A percentile compares a stretch with the other conserved stretches of the same genome.
These are phyloP conservation scores for Gerris buenoi DNA, from an alignment of 1,140 invertebrate genomes.

Conservation along the genomic window DNA sequence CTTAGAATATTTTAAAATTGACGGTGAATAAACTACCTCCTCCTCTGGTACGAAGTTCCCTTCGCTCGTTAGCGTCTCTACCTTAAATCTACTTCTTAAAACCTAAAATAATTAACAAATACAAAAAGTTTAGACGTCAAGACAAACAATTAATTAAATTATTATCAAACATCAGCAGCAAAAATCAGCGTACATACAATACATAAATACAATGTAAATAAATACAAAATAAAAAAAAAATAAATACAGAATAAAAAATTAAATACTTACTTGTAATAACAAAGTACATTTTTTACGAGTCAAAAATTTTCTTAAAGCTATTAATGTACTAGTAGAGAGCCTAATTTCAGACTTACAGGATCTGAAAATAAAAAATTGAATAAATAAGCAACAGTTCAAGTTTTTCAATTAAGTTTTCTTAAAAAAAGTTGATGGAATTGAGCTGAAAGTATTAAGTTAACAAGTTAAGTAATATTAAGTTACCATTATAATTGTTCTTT, in stretches of 20 bases:
- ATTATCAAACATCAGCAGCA: too few species aligned
- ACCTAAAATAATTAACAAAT: constrained; percentile 15
- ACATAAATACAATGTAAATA: too few species aligned
- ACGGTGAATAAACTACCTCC: background rate
- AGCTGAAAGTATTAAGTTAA: too few species aligned
- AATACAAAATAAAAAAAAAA: too few species aligned
- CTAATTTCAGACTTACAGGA: constrained; percentile 20
- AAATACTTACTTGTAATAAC: constrained; percentile 19
- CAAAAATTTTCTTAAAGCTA: constrained; percentile 19
- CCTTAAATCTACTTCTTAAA: constrained; percentile 21
- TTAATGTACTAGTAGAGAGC: constrained; percentile 16
- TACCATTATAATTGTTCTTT: too few species aligned
- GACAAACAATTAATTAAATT: constrained; percentile 5
- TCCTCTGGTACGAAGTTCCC: constrained; percentile 15
- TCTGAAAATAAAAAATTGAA: too few species aligned
- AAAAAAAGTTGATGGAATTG: too few species aligned
- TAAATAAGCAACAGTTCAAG: too few species aligned
- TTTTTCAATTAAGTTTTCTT: too few species aligned
- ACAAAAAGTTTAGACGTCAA: background rate
- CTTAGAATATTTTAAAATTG: constrained; percentile 2
- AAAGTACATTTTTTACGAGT: constrained; percentile 17
- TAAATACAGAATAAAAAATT: too few species aligned
- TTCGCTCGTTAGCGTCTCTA: constrained; percentile 11
- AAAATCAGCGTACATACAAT: too few species aligned
- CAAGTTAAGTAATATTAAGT: too few species aligned